Conservation (phyloP, 2,888 invertebrate genomes). For the Tetragonisca angustula region DNA sequence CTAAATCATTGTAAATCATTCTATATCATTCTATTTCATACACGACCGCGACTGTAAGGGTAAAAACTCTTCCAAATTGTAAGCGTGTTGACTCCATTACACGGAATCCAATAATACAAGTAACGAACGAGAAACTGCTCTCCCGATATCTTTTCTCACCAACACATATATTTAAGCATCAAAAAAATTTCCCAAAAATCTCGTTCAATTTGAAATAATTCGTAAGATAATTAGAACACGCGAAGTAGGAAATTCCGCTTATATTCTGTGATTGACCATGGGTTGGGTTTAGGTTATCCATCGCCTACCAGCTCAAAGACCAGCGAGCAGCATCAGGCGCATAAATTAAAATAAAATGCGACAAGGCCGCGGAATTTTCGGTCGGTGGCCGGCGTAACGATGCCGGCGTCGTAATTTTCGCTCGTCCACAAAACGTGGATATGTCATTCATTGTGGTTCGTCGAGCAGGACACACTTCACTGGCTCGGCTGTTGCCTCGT, state of each 20-base stretch:
- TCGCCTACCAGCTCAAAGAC: not conserved
- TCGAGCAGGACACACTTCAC: slow-evolving; percentile 47
- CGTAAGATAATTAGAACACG: not conserved
- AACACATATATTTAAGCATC: not conserved
- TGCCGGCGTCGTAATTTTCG: slow-evolving; percentile 61
- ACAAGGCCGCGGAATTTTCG: slow-evolving; percentile 34
- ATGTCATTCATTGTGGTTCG: slow-evolving; percentile 55
- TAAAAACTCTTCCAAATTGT: too few relatives aligned
- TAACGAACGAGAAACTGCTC: too few relatives aligned
- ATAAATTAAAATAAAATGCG: slow-evolving; percentile 51
- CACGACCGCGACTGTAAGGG: too few relatives aligned
- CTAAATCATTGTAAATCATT: too few relatives aligned
- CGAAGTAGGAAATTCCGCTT: not conserved
- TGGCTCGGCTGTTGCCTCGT: slow-evolving; percentile 40
- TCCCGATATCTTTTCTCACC: too few relatives aligned
- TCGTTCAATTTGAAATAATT: not conserved
- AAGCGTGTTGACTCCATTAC: too few relatives aligned
- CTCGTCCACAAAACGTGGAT: slow-evolving; percentile 40
- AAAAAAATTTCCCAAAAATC: not conserved
- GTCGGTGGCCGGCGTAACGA: slow-evolving; percentile 24
- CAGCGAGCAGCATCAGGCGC: not conserved
- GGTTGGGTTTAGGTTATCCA: not conserved
- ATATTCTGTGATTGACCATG: not conserved
- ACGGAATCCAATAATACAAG: too few relatives aligned
- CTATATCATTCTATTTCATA: too few relatives aligned